A percentile compares a stretch with the other conserved stretches of the same genome.
Evolutionary conservation across 2,797 vertebrate species (phyloP).

Genomic region (Tapera naevia): DNA sequence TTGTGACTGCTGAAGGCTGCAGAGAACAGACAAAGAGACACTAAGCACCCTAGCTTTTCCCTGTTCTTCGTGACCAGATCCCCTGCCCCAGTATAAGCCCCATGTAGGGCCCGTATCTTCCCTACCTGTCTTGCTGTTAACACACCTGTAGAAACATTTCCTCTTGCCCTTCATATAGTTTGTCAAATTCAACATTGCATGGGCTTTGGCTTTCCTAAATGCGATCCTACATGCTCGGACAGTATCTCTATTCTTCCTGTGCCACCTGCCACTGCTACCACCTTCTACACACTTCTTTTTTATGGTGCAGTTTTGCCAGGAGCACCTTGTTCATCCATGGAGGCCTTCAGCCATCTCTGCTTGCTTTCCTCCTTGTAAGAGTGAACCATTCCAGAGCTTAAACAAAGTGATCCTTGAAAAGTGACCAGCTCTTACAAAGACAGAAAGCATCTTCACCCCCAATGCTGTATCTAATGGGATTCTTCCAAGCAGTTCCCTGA

Average conservation of each 20-base stretch:
- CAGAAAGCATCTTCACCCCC: not conserved
- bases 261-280: not conserved
- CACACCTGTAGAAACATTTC: not conserved
- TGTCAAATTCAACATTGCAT: not conserved
- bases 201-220: not conserved
- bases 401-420: not conserved
- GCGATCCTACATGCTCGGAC: not conserved
- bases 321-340: not conserved
- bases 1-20: not conserved
- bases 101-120: not conserved
- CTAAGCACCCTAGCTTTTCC: not conserved
- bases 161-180: not conserved
- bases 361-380: not conserved
- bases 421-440: not conserved
- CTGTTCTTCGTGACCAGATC: not conserved
- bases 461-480: not conserved
- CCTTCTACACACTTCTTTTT: not conserved
- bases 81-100: not conserved
- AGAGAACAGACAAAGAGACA: not conserved
- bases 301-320: not conserved
- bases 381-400: not conserved
- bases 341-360: not conserved
- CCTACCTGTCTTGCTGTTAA: not conserved
- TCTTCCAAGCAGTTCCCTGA: not conserved
- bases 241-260: not conserved